Base-by-base conservation (phyloP, 1,140 invertebrate genomes). In the Gerris buenoi region DNA sequence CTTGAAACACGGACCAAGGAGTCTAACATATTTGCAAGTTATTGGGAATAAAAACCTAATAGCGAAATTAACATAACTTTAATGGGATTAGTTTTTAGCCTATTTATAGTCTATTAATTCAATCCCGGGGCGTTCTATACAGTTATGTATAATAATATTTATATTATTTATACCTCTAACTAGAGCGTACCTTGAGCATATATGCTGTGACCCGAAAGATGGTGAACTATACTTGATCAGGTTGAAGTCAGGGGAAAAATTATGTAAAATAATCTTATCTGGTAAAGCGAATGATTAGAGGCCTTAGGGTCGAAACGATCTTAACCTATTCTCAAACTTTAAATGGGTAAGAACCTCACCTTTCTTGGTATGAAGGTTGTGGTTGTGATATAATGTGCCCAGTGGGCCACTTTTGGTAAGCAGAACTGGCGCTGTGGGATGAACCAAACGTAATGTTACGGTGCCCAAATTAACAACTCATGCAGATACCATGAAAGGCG, bases 1-100 rank as follows among this genome's bases (percentile, higher is more conserved):
- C 90, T 91, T 90, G 88, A 90, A 91, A 90, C 88, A 91, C 88
- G 87, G 88, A 90, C 88, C 88, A 91, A 90, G 88, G 87, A 90
- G 88, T 90, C 84, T 87, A 88, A 82, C 85, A 84, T 85, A 82
- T 86, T 78, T 81, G 88, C 88, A 80, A 91, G 88, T 88, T 82
- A 83, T 83, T 82, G 83, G 81, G 84, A 71, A 85, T 56, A 83
- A 81, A 77, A 81, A 81, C 70, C 66, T 26, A 63, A 60, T 67
- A 59, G 70, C 70, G 68, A 5, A 71, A 69, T 68, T 60, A 71
- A 70, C 66, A 64, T 68, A 67, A 70, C 58, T 15, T 22, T 5
- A 5, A 13, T 13, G 58, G 23, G 58, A 60, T 3, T 10, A 15
- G 58, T 22, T 5, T 10, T 13, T 5, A 3, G 10, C 15, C 3